These are phyloP conservation scores for Trichonephila clavipes DNA, from an alignment of 1,140 invertebrate genomes.

Conservation along the genomic window DNA sequence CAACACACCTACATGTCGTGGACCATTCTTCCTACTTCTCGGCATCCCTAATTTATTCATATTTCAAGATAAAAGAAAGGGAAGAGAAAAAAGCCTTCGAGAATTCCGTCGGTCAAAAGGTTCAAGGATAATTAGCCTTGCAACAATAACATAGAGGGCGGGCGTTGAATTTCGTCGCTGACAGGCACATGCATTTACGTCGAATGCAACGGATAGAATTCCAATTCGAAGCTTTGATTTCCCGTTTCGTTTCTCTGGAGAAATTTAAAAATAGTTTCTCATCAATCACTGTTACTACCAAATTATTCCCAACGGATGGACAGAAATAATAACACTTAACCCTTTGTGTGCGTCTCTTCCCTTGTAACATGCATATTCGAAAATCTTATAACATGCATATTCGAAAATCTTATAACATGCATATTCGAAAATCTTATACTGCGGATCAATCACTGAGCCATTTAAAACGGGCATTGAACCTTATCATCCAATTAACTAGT, in stretches of 20 bases:
- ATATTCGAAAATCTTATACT: no score
- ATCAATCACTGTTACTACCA: neutral
- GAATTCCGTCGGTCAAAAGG: slow-evolving; percentile 35
- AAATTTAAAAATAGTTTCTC: neutral
- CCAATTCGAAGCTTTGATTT: neutral
- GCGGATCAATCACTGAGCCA: no score
- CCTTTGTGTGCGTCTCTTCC: no score
- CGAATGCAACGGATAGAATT: neutral
- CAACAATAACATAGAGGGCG: slow-evolving; percentile 50
- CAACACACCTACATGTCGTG: slow-evolving; percentile 6
- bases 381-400: no score
- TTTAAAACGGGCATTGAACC: no score
- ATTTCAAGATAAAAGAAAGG: neutral
- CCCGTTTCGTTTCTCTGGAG: neutral
- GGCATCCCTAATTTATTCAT: slow-evolving; percentile 39
- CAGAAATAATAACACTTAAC: no score
- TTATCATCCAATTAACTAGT: no score
- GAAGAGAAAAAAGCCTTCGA: neutral
- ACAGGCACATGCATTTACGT: slow-evolving; percentile 10
- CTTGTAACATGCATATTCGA: no score
- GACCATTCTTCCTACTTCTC: neutral
- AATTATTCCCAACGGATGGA: no score
- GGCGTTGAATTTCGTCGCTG: slow-evolving; percentile 20
- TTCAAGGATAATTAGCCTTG: slow-evolving; percentile 56
- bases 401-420: no score